Percentiles rank a stretch among this genome's conserved stretches.
Conservation (phyloP, 2,888 invertebrate genomes). For the Chrysina gloriosa region DNA sequence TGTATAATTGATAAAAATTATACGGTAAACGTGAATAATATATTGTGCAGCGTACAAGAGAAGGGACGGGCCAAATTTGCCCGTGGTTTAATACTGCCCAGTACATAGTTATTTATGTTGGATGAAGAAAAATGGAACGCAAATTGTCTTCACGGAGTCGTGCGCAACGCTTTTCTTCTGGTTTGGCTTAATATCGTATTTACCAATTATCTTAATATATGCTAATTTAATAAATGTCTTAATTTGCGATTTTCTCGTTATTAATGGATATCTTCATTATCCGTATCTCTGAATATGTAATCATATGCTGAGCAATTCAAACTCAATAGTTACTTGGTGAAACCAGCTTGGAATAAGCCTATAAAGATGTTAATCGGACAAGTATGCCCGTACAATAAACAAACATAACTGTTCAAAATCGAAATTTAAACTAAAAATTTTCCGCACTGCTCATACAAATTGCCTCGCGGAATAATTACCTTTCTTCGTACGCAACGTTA, state of each 20-base stretch:
- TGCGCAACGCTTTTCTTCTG: slow-evolving; percentile 17
- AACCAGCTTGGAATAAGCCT: neutral
- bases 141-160: slow-evolving; percentile 28
- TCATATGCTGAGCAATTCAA: slow-evolving; percentile 18
- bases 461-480: slow-evolving; percentile 24
- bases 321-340: slow-evolving; percentile 11
- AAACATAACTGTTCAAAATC: slow-evolving; percentile 33
- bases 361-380: slow-evolving; percentile 32
- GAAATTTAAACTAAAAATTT: slow-evolving; percentile 28
- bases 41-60: slow-evolving; percentile 41
- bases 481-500: neutral
- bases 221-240: slow-evolving; percentile 46
- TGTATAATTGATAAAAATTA: slow-evolving; percentile 43
- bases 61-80: slow-evolving; percentile 41
- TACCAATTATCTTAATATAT: slow-evolving; percentile 45
- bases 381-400: slow-evolving; percentile 16
- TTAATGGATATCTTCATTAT: slow-evolving; percentile 44
- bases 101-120: slow-evolving; percentile 42
- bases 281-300: slow-evolving; percentile 39
- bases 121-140: slow-evolving; percentile 37
- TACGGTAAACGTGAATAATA: slow-evolving; percentile 31
- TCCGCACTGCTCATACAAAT: slow-evolving; percentile 24
- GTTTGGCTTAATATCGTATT: slow-evolving; percentile 37
- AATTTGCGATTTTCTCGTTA: slow-evolving; percentile 43
- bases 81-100: slow-evolving; percentile 34